Percentiles rank a stretch among this genome's conserved stretches.
Conservation (phyloP, 2,797 vertebrate species). For the Falco peregrinus region DNA sequence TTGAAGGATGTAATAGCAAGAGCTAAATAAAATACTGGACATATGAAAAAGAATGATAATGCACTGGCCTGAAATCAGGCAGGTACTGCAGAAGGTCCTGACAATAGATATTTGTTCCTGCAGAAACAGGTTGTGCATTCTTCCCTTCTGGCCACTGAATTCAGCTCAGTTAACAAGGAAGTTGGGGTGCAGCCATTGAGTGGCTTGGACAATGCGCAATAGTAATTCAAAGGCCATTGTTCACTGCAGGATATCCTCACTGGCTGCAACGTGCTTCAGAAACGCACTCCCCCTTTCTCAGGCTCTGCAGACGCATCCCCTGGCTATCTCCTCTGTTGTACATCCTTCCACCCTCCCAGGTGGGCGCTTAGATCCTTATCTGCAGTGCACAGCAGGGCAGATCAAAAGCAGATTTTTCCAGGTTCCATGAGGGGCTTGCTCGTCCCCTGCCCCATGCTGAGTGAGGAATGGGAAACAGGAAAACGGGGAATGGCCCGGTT, state of each 20-base stretch:
- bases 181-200: neutral
- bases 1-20: neutral
- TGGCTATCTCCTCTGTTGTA: neutral
- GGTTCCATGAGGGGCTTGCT: slow-evolving; percentile 41
- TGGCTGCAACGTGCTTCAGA: neutral
- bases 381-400: neutral
- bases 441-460: slow-evolving; percentile 47
- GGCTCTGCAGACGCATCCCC: neutral
- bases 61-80: neutral
- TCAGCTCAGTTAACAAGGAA: slow-evolving; percentile 5
- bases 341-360: slow-evolving; percentile 38
- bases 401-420: slow-evolving; percentile 43
- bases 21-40: neutral
- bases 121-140: neutral
- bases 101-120: slow-evolving; percentile 22
- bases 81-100: slow-evolving; percentile 13
- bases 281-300: neutral
- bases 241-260: slow-evolving; percentile 45
- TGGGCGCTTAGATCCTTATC: slow-evolving; percentile 30
- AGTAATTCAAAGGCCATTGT: slow-evolving; percentile 53
- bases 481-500: neutral
- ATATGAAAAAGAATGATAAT: neutral
- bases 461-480: slow-evolving; percentile 50
- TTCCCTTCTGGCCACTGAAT: neutral
- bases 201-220: neutral